A percentile compares a stretch with the other conserved stretches of the same genome.
Evolutionary conservation across 2,888 invertebrate species (phyloP).

Genomic region (Polydrusus cervinus): DNA sequence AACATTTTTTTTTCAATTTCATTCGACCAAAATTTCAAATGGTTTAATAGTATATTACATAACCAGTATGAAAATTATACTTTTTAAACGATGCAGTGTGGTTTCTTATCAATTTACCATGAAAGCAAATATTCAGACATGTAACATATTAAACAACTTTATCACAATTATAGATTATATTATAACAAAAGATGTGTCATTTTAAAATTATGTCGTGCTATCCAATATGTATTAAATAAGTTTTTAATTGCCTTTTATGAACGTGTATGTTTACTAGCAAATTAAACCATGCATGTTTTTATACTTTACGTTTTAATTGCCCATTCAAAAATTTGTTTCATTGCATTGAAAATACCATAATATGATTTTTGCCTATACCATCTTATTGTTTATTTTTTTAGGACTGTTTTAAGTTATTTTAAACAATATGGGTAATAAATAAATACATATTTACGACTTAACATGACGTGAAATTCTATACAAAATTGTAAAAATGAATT

Average conservation of each 20-base stretch:
- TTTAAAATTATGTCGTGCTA: not conserved
- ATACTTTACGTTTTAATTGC: not conserved
- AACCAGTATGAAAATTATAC: too few relatives aligned
- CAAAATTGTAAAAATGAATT: not conserved
- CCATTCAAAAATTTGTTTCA: not conserved
- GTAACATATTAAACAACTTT: not conserved
- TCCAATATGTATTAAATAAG: constrained; percentile 1
- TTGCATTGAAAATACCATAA: constrained; percentile 4
- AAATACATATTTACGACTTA: too few relatives aligned
- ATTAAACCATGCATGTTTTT: not conserved
- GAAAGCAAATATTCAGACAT: not conserved
- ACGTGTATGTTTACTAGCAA: constrained; percentile 6
- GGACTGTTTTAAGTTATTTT: too few relatives aligned
- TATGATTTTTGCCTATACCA: not conserved
- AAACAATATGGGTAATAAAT: too few relatives aligned
- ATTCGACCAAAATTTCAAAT: too few relatives aligned
- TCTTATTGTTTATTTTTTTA: not conserved
- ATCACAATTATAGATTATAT: not conserved
- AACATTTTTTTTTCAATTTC: too few relatives aligned
- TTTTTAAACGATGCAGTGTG: too few relatives aligned
- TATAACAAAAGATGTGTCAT: not conserved
- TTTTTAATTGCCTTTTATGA: constrained; percentile 7
- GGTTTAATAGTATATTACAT: too few relatives aligned
- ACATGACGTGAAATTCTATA: not conserved
- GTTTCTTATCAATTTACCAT: too few relatives aligned